Base-by-base conservation (phyloP, 2,797 vertebrate species). In the Malurus splendens region DNA sequence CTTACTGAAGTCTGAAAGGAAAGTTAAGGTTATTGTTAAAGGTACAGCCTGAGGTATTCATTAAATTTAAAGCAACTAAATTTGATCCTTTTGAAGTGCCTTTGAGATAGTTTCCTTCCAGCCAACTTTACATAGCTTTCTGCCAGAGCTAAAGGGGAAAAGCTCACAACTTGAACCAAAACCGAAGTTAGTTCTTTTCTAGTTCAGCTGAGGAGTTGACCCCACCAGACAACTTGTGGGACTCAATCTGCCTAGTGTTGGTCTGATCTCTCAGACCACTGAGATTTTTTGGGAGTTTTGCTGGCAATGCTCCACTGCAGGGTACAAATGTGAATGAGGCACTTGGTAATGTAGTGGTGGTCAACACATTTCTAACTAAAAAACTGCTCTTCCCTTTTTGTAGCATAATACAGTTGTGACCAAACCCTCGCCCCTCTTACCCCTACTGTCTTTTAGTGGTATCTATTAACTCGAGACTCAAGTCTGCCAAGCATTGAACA, bases 1-100 rank as follows among this genome's bases (percentile, higher is more conserved):
- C 52, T 70, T 18, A n/a, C 16, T 67, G 84, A 81, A 71, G 76
- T 68, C 80, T 87, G 92, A 67, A 73, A 74, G 44, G 47, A 41
- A 73, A 73, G 57, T 24, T 50, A 47, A 62, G 44, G 14, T 61
- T 73, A 28, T 10, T 60, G 60, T 56, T 81, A 30, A 80, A 30
- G 25, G 5, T 48, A 66, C 30, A 73, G 77, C 42, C 89, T 84
- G 64, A 86, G 42, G 52, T 25, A 23, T 86, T 82, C 3, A 8
- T 66, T 76, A 50, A 65, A 77, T 59, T 74, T 60, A 61, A 86
- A 88, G 81, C 54, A 83, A 82, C n/a, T 70, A 17, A 86, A 86
- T 90, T 65, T 65, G 81, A 82, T 92, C 17, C 28, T 77, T 86
- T 90, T 73, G 4, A 95, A 95, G 94, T 95, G 94, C 94, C 94